Base-by-base conservation (phyloP, 2,888 invertebrate genomes). In the Kryphioiulus occultus region DNA sequence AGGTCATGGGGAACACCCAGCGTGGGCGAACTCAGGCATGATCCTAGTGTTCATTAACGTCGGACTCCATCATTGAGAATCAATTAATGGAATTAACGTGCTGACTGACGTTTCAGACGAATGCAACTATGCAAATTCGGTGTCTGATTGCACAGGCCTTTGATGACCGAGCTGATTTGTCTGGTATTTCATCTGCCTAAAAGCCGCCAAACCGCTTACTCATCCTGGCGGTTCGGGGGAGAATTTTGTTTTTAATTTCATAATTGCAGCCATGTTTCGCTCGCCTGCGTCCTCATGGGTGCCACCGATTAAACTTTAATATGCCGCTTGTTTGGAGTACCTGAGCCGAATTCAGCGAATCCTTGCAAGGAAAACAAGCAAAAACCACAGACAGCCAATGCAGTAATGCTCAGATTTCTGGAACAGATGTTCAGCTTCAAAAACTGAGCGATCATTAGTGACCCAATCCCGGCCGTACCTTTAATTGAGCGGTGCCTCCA, bases 1-100 rank as follows among this genome's bases (percentile, higher is more conserved):
- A 68, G 68, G 68, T 68, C 68, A 68, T 26, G 68, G 26, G 26
- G 68, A 68, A 68, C 68, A 68, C 68, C 68, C 68, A 68, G 19
- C 26, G 68, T 68, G 68, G 68, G 68, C 68, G 22, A 17, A 68
- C 68, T 68, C 68, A 26, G 0, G 22, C 68, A 68, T 68, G 68
- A 68, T 68, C 68, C 26, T 4, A 7, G 19, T 26, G 26, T 26
- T 26, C 68, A 68, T 59, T 59, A 59, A n/a, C n/a, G 53, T 59
- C 53, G n/a, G n/a, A n/a, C n/a, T 15, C 5, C 53, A n/a, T 59
- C n/a, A 59, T 59, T n/a, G 53, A 59, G n/a, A n/a, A 59, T 2
- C 53, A 59, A 59, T 59, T 59, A 59, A 59, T n/a, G 53, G n/a
- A 59, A n/a, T 59, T 59, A 59, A 7, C 19, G 5, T n/a, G 53